Percentiles rank a stretch among this genome's conserved stretches.
phyloP scores from a whole-genome alignment of 2,113 vertebrate species.

The Tinamus guttatus region DNA sequence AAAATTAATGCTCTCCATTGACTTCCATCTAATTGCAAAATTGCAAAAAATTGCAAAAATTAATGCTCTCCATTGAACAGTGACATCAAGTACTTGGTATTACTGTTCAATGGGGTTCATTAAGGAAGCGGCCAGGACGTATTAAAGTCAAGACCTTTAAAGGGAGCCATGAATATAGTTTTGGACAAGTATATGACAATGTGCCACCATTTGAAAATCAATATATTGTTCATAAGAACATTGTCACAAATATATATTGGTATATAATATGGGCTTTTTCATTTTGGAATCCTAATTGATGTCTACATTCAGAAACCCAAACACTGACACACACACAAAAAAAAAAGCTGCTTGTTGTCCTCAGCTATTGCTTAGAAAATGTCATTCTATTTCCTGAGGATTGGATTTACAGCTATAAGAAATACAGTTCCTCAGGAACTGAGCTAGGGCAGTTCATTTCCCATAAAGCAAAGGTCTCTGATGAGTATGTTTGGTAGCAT shows the following conservation, averaged over 20 bases:
- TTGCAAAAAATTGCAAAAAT: too few relatives aligned
- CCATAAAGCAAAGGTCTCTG: conserved; percentile 77
- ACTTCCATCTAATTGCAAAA: conserved; percentile 64
- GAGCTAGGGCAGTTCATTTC: conserved; percentile 69
- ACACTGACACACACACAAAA: neutral
- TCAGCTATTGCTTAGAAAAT: conserved; percentile 68
- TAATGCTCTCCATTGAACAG: neutral
- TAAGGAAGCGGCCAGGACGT: conserved; percentile 30
- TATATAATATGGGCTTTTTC: neutral
- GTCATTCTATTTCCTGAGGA: conserved; percentile 61
- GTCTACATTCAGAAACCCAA: conserved; percentile 74
- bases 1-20: conserved; percentile 4
- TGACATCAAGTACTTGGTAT: neutral
- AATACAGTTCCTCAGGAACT: conserved; percentile 68
- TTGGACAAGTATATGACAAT: neutral
- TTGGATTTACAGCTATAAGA: conserved; percentile 76
- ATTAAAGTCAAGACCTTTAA: conserved; percentile 40
- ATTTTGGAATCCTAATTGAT: conserved; percentile 68
- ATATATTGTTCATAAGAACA: conserved; percentile 5
- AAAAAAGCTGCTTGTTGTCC: conserved; percentile 33
- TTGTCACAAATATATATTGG: neutral
- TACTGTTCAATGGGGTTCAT: neutral
- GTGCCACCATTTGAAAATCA: conserved; percentile 46
- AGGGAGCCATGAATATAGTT: conserved; percentile 27
- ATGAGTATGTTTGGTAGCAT: conserved; percentile 66